Evolutionary conservation across 92 coral and sea anemone genomes (phyloP), one percentile per base, ranked within the genome.

Genomic region (Bergia puertoricense): DNA sequence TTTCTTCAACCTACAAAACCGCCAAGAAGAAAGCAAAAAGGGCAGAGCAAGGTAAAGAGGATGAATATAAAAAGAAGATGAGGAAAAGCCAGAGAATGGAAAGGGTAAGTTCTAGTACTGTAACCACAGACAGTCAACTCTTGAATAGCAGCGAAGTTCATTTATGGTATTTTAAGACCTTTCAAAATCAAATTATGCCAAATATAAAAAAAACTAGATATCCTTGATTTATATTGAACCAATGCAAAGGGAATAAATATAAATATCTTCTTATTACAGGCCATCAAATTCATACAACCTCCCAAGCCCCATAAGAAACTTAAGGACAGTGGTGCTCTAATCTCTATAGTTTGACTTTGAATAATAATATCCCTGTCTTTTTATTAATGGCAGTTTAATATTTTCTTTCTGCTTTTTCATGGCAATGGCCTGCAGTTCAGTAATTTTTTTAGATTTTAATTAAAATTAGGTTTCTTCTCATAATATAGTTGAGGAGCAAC

Each of bases 71-170:
- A 56, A 86, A 77, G 51, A 86, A 86, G 73, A 81, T 76, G 74
- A 76, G 89, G 48, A 51, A 86, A 77, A 39, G 66, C 50, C 85
- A 86, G 73, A 86, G 89, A 77, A 50, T 77, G 46, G 85, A 86
- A 50, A 77, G 89, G 85, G 89, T 86, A 86, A 86, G 65, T 56
- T 56, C 65, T 56, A 56, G 65, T 56, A 56, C 65, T 56, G 65
- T 56, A 56, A 56, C 65, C 65, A 56, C 65, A 56, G 65, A 56
- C 65, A 56, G 65, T 56, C 65, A 56, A 56, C 65, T 56, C 65
- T 56, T 56, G 65, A 56, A 56, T 56, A 56, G 65, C 65, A 56
- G 65, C 65, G 65, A 56, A 56, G 65, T 56, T 56, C 65, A 56
- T 56, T 56, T 56, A 56, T 56, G 65, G 65, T 56, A 56, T 56